phyloP scores from a whole-genome alignment of 2,113 vertebrate species.

The Thunnus maccoyii region DNA sequence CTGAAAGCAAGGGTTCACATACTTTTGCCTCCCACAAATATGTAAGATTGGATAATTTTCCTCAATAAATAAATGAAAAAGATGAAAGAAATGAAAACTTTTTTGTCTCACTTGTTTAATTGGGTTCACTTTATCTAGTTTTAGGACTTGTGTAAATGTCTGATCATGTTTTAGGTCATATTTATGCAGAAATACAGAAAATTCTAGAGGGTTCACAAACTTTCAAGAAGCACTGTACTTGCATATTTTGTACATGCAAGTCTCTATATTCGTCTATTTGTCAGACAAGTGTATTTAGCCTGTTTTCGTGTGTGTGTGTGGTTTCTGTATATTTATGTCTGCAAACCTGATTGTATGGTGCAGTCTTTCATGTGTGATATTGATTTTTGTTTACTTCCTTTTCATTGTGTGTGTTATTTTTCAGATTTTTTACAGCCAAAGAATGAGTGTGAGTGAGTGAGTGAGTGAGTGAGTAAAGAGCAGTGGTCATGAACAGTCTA shows the following conservation, averaged over 20 bases:
- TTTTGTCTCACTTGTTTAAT: too few species aligned
- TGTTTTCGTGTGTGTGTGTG: background rate
- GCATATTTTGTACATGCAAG: background rate
- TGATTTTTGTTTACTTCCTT: conserved; percentile 4
- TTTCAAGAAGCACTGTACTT: background rate
- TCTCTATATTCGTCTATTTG: background rate
- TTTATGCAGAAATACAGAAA: too few species aligned
- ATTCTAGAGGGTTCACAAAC: too few species aligned
- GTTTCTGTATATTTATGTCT: background rate
- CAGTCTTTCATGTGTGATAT: background rate
- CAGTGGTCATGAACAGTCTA: conserved; percentile 25
- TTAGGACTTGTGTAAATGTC: too few species aligned
- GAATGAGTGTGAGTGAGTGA: background rate
- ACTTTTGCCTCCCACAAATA: too few species aligned
- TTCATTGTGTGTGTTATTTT: background rate
- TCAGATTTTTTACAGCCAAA: background rate
- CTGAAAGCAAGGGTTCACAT: too few species aligned
- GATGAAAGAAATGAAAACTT: too few species aligned
- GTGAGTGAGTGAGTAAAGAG: background rate
- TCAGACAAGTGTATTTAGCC: background rate
- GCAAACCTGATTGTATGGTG: background rate
- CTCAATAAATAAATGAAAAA: too few species aligned
- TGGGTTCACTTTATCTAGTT: too few species aligned
- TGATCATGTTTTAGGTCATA: too few species aligned
- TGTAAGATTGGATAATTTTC: too few species aligned